Percentiles rank a stretch among this genome's conserved stretches.
phyloP scores from a whole-genome alignment of 2,797 vertebrate species.

The Peromyscus melanophrys region DNA sequence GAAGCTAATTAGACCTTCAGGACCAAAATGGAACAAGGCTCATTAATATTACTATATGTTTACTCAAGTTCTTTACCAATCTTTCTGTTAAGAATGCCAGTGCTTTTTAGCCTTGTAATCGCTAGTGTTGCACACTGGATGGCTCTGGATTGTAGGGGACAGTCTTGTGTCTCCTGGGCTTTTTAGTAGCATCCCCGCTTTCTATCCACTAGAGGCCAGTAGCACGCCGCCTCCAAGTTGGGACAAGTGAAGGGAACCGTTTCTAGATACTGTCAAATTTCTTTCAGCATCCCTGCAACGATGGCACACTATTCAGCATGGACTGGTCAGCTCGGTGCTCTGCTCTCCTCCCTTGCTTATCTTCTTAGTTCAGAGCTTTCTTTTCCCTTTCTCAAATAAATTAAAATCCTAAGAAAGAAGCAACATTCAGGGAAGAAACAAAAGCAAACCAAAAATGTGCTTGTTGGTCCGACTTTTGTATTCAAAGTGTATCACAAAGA shows the following conservation, averaged over 20 bases:
- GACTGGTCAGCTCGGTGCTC: background rate
- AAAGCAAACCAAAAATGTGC: background rate
- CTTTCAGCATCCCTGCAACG: background rate
- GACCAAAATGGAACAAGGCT: background rate
- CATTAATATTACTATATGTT: background rate
- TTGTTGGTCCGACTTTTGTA: background rate
- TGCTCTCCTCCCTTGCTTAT: background rate
- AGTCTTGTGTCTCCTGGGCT: background rate
- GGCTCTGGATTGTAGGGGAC: background rate
- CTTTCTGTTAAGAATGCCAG: background rate
- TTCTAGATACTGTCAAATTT: conserved; percentile 5
- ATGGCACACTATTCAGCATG: background rate
- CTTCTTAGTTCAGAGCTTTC: background rate
- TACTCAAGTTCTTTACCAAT: background rate
- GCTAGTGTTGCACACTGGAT: background rate
- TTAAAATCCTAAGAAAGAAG: background rate
- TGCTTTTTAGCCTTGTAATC: conserved; percentile 16
- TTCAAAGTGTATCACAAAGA: conserved; percentile 25
- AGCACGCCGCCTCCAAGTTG: conserved; percentile 26
- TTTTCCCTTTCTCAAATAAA: background rate
- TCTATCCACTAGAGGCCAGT: conserved; percentile 69
- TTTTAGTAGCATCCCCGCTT: background rate
- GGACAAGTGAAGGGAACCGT: background rate
- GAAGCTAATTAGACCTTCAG: conserved; percentile 1
- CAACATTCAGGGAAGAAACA: background rate